A percentile compares a stretch with the other conserved stretches of the same genome.
These are phyloP conservation scores for Agapornis canus DNA, from an alignment of 2,797 vertebrate genomes.

Conservation along the genomic window DNA sequence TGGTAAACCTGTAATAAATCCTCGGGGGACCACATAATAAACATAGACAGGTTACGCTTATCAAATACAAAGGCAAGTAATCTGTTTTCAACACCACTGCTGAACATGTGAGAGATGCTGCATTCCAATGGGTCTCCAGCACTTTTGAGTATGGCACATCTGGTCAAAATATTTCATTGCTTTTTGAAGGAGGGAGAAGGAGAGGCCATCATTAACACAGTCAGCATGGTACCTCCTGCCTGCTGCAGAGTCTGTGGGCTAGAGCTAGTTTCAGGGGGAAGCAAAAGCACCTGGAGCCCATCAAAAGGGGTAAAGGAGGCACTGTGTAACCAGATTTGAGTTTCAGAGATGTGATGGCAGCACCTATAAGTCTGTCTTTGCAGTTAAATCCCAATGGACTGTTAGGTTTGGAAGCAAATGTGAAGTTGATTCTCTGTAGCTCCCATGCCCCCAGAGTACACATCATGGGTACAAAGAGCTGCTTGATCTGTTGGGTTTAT, in stretches of 20 bases:
- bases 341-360: not conserved
- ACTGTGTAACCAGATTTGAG: not conserved
- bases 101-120: rapidly evolving
- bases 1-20: constrained; percentile 30
- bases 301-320: not conserved
- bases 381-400: not conserved
- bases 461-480: not conserved
- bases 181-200: not conserved
- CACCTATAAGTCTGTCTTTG: not conserved
- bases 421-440: not conserved
- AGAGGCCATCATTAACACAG: not conserved
- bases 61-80: constrained; percentile 40
- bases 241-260: not conserved
- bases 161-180: constrained; percentile 15
- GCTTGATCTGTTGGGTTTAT: not conserved
- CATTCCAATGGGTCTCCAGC: not conserved
- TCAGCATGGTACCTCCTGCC: not conserved
- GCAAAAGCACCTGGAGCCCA: not conserved
- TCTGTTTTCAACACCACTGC: constrained; percentile 44
- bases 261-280: not conserved
- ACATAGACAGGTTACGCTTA: constrained; percentile 28
- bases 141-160: not conserved
- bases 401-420: not conserved
- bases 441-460: rapidly evolving
- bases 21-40: constrained; percentile 19